Evolutionary conservation across 2,113 vertebrate genomes (phyloP).

Genomic region (Mesoclemmys tuberculata): DNA sequence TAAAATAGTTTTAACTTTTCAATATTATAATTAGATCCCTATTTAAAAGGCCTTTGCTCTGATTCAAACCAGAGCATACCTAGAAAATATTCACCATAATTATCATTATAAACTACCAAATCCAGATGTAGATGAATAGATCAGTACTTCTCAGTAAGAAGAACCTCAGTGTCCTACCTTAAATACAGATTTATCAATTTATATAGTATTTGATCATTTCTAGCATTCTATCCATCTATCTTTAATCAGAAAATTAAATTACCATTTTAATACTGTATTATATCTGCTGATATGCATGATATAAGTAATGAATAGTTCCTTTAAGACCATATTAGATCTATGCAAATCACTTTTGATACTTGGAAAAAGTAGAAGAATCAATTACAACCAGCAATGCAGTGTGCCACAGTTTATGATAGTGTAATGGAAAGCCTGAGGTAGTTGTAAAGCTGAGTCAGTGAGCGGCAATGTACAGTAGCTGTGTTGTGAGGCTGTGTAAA

Average conservation of each 20-base stretch:
- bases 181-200: slow-evolving; percentile 25
- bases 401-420: neutral
- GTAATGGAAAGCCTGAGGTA: neutral
- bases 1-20: slow-evolving; percentile 31
- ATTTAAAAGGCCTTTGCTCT: slow-evolving; percentile 5
- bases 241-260: slow-evolving; percentile 56
- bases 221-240: neutral
- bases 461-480: neutral
- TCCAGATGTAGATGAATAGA: slow-evolving; percentile 10
- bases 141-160: neutral
- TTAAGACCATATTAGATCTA: slow-evolving; percentile 37
- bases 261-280: slow-evolving; percentile 30
- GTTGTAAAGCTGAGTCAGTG: neutral
- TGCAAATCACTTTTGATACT: slow-evolving; percentile 12
- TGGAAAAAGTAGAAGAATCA: slow-evolving; percentile 39
- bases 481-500: neutral
- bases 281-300: neutral
- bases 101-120: slow-evolving; percentile 16
- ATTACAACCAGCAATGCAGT: neutral
- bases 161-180: neutral
- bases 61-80: slow-evolving; percentile 41
- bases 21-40: slow-evolving; percentile 32
- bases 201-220: neutral
- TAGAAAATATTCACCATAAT: slow-evolving; percentile 34
- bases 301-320: slow-evolving; percentile 37